Evolutionary conservation across 2,797 vertebrate genomes (phyloP), one percentile per base, ranked within the genome.

Genomic region (Spheniscus humboldti): DNA sequence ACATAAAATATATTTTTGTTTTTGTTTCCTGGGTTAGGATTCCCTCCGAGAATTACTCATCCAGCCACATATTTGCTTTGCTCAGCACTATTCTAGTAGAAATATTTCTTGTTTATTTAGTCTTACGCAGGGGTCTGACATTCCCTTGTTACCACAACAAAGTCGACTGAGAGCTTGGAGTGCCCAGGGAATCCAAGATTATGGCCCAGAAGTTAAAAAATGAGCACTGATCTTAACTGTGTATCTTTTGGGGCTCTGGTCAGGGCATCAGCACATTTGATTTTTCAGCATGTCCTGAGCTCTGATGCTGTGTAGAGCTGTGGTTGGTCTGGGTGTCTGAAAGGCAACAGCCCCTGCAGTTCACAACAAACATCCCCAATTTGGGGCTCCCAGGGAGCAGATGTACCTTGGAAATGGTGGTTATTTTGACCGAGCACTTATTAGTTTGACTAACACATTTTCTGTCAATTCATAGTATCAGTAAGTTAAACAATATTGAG

Each of bases 91-190:
- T 74, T 89, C 56, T 80, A 55, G 37, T 41, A 68, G 86, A 96
- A 96, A 35, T 92, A 92, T 91, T 89, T 92, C 68, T 83, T 96
- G 90, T 95, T 93, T 96, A 57, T 93, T 95, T 91, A 91, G 88
- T 77, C 75, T 92, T 86, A 79, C 67, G 43, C 77, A 31, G 3
- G 17, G 39, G 37, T 80, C 64, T 79, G 75, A 74, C 66, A 79
- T 92, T 93, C 63, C 84, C 60, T 83, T 82, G 67, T 93, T 93
- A 81, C 77, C 77, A 50, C 64, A 91, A 47, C 18, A 31, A 48
- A 55, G 60, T 55, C 4, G 5, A 57, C 37, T 27, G 45, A 63
- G 83, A 79, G 67, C 45, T 45, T 28, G 60, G 64, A 86, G 35
- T 24, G 23, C 69, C 22, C 39, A 78, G 68, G 47, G 41, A 92